A percentile compares a stretch with the other conserved stretches of the same genome.
These are phyloP conservation scores for Intellagama lesueurii DNA, from an alignment of 2,797 vertebrate genomes.

Conservation along the genomic window DNA sequence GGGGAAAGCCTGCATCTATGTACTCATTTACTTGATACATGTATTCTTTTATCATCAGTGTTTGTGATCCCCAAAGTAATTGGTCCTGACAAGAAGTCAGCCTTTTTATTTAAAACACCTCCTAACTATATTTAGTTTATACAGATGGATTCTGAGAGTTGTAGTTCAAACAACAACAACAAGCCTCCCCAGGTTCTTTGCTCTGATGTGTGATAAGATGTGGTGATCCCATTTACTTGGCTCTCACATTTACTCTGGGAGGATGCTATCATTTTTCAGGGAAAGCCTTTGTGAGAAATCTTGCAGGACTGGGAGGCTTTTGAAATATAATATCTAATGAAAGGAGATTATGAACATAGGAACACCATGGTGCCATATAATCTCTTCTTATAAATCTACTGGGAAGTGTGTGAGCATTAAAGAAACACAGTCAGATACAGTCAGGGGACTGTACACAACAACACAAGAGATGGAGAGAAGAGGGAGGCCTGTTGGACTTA, in stretches of 20 bases:
- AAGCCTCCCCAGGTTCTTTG: not conserved
- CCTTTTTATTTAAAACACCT: not conserved
- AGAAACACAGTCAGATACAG: not conserved
- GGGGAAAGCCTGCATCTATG: not conserved
- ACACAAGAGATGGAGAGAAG: not conserved
- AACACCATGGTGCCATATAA: not conserved
- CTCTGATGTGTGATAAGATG: not conserved
- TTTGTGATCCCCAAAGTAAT: not conserved
- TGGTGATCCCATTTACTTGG: not conserved
- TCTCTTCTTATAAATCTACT: not conserved
- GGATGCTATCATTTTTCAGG: not conserved
- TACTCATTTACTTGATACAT: not conserved
- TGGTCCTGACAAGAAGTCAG: not conserved
- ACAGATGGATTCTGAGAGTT: too few relatives aligned
- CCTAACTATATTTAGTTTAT: not conserved
- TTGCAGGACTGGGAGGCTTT: not conserved
- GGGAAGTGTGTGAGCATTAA: not conserved
- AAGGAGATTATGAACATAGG: not conserved
- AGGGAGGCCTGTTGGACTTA: too few relatives aligned
- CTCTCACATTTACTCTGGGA: too few relatives aligned
- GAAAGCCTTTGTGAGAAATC: not conserved
- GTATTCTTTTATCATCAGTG: not conserved
- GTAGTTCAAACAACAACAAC: too few relatives aligned
- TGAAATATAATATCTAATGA: conserved; percentile 3
- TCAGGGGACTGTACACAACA: not conserved